These are phyloP conservation scores for Dicrostonyx torquatus DNA, from an alignment of 2,797 vertebrate genomes.

Conservation along the genomic window DNA sequence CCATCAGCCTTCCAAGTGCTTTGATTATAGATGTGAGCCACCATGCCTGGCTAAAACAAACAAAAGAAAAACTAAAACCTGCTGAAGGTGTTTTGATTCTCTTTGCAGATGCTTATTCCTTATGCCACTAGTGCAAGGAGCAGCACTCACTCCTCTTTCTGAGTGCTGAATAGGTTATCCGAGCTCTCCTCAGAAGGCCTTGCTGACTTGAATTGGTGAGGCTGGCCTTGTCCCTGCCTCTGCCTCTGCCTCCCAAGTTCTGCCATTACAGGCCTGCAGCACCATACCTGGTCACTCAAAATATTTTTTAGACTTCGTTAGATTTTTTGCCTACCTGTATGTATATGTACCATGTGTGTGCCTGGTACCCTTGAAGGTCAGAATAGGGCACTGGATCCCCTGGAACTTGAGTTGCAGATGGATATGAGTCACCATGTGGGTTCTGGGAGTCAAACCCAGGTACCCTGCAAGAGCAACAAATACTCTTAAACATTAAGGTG, in stretches of 20 bases:
- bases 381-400: neutral
- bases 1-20: neutral
- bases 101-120: neutral
- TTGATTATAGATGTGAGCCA: neutral
- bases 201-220: neutral
- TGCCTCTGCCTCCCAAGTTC: neutral
- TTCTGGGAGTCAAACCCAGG: neutral
- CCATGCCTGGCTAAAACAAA: neutral
- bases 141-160: neutral
- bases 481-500: neutral
- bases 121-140: neutral
- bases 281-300: neutral
- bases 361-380: neutral
- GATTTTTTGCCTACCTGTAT: neutral
- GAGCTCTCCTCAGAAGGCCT: neutral
- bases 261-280: neutral
- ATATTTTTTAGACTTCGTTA: neutral
- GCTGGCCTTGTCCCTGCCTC: neutral
- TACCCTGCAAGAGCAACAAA: neutral
- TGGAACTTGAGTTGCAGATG: neutral
- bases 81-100: slow-evolving; percentile 27
- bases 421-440: neutral
- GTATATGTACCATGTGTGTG: neutral
- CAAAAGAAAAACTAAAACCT: neutral
- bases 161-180: neutral